Evolutionary conservation across 2,113 vertebrate genomes (phyloP), one percentile per base, ranked within the genome.

Genomic region (Cebus imitator): DNA sequence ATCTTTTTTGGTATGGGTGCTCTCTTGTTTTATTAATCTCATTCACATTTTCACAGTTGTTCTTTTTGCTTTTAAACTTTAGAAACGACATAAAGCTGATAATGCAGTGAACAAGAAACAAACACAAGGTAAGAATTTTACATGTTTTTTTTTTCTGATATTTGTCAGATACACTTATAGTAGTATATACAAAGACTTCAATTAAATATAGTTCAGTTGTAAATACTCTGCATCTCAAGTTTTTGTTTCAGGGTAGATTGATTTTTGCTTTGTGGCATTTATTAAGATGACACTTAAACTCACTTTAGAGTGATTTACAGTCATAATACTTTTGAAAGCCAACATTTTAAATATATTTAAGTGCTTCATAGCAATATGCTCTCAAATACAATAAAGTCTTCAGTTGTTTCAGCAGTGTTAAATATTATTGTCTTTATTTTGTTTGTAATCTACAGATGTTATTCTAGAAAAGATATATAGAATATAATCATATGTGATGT

Each of bases 81-180:
- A 99, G 99, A 99, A 99, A 99, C 99, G 99, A 10, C 99, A 99
- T 98, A 99, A 99, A 95, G 99, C 99, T 73, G 99, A 99, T 96
- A 99, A 98, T 94, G 99, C 99, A 0, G 99, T 99, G 98, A 99
- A 99, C 99, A 99, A 99, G 99, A 99, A 99, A 94, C 99, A 99
- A 98, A 99, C 99, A 93, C 99, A 99, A 99, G 99, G 99, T 99
- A 99, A 23, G 98, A 97, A 61, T 20, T 61, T 94, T 89, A 58
- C 10, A 1, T 68, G 30, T 96, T 45, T 97, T 93, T 97, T 93
- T 83, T 89, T 93, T 68, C 18, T 86, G 2, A 0, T n/a, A 2
- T 90, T 52, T 88, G 11, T 89, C 61, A 86, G 5, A 68, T 40
- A 18, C 0, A 21, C 21, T 86, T 48, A 30, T 11, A 17, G 12